phyloP scores from a whole-genome alignment of 2,888 invertebrate genomes.

The Disparrhopalites patrizii region DNA sequence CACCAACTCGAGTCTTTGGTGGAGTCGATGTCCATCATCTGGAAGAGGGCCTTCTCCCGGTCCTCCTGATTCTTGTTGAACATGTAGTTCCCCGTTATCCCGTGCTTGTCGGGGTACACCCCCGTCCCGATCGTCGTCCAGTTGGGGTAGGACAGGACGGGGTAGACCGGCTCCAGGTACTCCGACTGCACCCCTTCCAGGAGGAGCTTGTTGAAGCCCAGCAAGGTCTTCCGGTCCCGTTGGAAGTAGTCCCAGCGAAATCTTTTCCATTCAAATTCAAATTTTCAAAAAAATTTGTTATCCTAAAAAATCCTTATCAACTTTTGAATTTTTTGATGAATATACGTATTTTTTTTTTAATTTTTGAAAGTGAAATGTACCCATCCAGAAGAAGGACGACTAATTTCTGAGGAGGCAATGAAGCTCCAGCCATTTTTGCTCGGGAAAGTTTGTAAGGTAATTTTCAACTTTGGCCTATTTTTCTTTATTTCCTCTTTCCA shows the following conservation, averaged over 20 bases:
- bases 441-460: too few species aligned
- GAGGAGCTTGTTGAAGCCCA: neutral
- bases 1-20: slow-evolving; percentile 17
- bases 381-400: too few species aligned
- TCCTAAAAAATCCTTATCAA: too few species aligned
- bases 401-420: too few species aligned
- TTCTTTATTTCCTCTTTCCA: too few species aligned
- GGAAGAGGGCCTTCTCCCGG: neutral
- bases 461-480: too few species aligned
- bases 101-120: slow-evolving; percentile 50
- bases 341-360: too few species aligned
- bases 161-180: slow-evolving; percentile 8
- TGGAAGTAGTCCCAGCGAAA: slow-evolving; percentile 21
- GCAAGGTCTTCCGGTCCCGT: neutral
- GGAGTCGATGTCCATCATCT: neutral
- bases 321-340: too few species aligned
- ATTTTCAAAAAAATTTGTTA: too few species aligned
- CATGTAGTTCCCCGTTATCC: slow-evolving; percentile 50
- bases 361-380: too few species aligned
- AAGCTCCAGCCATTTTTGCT: too few species aligned
- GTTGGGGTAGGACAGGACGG: slow-evolving; percentile 17
- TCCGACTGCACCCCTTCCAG: neutral
- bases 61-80: slow-evolving; percentile 38
- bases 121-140: slow-evolving; percentile 34
- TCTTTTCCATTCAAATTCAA: too few species aligned